These are phyloP conservation scores for Syngnathus floridae DNA, from an alignment of 2,113 vertebrate species.

Conservation along the genomic window DNA sequence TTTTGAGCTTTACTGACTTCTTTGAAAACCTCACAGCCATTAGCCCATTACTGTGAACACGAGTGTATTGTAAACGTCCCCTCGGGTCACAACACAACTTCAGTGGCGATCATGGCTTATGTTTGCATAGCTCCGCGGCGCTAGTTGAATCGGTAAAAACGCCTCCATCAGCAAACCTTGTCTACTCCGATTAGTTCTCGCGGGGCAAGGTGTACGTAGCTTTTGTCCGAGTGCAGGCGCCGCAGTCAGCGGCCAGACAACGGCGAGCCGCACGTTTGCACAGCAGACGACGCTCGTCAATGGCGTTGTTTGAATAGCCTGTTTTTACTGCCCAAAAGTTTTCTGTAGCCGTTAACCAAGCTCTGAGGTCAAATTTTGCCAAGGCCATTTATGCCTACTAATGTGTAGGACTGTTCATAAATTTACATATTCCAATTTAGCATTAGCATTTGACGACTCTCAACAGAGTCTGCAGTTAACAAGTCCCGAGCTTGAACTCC, in stretches of 20 bases:
- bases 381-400: conserved; percentile 1
- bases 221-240: conserved; percentile 70
- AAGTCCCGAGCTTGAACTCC: conserved; percentile 8
- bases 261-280: conserved; percentile 68
- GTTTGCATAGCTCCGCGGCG: conserved; percentile 65
- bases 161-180: conserved; percentile 69
- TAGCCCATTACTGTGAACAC: neutral
- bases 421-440: too few relatives aligned
- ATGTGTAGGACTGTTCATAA: neutral
- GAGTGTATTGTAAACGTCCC: conserved; percentile 20
- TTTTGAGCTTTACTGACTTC: neutral
- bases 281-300: conserved; percentile 71
- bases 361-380: neutral
- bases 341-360: conserved; percentile 60
- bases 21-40: neutral
- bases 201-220: conserved; percentile 67
- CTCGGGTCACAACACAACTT: conserved; percentile 50
- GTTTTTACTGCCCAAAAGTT: conserved; percentile 65
- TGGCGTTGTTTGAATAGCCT: conserved; percentile 60
- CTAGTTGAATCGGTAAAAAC: conserved; percentile 72
- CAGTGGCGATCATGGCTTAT: conserved; percentile 45
- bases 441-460: neutral
- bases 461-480: neutral
- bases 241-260: conserved; percentile 74
- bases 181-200: conserved; percentile 67